Evolutionary conservation across 2,797 vertebrate species (phyloP).

Genomic region (Dendrocincla fuliginosa): DNA sequence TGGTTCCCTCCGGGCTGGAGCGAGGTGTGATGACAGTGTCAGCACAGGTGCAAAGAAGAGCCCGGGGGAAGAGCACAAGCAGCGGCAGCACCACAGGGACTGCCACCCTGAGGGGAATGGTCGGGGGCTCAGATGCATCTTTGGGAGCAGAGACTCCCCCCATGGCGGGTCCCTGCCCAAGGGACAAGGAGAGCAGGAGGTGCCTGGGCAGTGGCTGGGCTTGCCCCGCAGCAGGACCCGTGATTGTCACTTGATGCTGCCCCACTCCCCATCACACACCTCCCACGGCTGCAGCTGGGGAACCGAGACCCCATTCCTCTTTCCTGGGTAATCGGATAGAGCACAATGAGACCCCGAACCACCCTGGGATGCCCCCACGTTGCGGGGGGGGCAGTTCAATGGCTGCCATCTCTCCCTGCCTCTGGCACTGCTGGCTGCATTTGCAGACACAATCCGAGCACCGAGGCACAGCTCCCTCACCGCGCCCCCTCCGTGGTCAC

Average conservation of each 20-base stretch:
- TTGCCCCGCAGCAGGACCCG: background rate
- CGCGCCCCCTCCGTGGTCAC: rapidly evolving
- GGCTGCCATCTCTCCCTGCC: background rate
- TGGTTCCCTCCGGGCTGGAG: background rate
- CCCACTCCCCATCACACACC: background rate
- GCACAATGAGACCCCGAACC: background rate
- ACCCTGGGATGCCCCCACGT: background rate
- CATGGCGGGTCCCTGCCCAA: rapidly evolving
- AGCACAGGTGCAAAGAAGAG: background rate
- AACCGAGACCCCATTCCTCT: rapidly evolving
- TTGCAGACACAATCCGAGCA: background rate
- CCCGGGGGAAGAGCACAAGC: background rate
- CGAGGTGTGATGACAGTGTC: background rate
- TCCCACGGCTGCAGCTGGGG: background rate
- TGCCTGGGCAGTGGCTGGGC: background rate
- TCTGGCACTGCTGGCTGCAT: background rate
- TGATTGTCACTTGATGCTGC: slow-evolving; percentile 47
- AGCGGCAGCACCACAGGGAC: background rate
- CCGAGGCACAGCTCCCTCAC: background rate
- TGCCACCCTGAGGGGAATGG: rapidly evolving
- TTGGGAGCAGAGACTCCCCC: background rate
- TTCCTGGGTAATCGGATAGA: background rate
- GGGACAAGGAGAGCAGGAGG: background rate
- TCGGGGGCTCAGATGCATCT: background rate
- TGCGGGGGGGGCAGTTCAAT: rapidly evolving